phyloP scores from a whole-genome alignment of 1,140 invertebrate genomes.

The Diorhabda sublineata region DNA sequence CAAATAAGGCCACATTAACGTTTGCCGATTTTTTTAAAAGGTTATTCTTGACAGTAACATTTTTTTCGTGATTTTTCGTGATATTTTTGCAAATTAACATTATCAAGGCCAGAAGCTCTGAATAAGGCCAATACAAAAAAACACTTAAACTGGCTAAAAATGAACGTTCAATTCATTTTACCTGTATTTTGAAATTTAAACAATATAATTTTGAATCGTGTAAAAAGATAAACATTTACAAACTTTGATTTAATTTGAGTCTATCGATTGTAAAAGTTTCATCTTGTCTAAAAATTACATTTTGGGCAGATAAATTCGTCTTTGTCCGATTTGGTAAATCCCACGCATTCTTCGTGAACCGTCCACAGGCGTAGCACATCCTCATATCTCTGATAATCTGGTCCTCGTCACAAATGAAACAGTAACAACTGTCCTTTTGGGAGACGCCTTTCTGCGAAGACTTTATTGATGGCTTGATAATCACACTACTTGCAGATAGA shows the following conservation, averaged over 20 bases:
- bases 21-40: no score
- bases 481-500: background rate
- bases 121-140: background rate
- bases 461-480: background rate
- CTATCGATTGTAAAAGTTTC: background rate
- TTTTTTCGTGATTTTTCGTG: no score
- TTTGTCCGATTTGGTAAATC: background rate
- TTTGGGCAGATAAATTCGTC: background rate
- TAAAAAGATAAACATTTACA: no score
- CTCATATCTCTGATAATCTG: background rate
- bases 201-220: background rate
- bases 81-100: background rate
- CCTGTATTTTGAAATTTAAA: background rate
- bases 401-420: slow-evolving; percentile 3
- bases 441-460: background rate
- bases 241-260: background rate
- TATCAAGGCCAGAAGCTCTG: background rate
- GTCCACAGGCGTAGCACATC: background rate
- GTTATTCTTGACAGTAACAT: no score
- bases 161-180: background rate
- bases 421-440: background rate
- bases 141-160: background rate
- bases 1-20: no score
- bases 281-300: background rate
- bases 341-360: no score